Evolutionary conservation across 2,113 vertebrate species (phyloP), one percentile per base, ranked within the genome.

Genomic region (Coregonus clupeaformis): DNA sequence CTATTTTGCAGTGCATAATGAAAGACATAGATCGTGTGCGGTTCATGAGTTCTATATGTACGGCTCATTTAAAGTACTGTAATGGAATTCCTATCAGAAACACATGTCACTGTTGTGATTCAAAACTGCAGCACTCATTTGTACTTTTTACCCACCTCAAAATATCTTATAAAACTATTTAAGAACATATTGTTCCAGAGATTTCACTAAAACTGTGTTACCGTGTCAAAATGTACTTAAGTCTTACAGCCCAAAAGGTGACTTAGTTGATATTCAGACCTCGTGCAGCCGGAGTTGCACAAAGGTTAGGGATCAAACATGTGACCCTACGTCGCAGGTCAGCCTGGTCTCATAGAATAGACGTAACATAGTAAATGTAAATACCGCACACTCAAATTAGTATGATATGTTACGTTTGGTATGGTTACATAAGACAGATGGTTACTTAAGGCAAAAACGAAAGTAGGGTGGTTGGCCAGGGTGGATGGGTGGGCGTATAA

Each of bases 1-100:
- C 74, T 71, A 64, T 82, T 80, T 69, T 84, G 81, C 70, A 70
- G 71, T 79, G 72, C 74, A 76, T 82, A 88, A 88, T 73, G 82
- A 81, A 85, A 79, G 74, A 79, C 79, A 83, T 76, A 80, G 27
- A 79, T 73, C 16, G 4, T 73, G 67, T 73, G 47, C 69, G 75
- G 69, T 80, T 81, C 76, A 42, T 68, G 76, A 49, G 57, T 77
- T 78, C 69, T 69, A 69, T 80, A 68, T 42, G 36, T 72, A 13
- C 49, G 68, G 27, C 52, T 64, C 72, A 76, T 71, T 76, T 71
- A 76, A 75, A 73, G 68, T 60, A 70, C 9, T 12, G 9, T 2
- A 42, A 73, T 32, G 55, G n/a, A 47, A 72, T 30, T 72, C 63
- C 68, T 77, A 84, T 82, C 55, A 81, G 57, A 82, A 89, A 81